These are phyloP conservation scores for Choristoneura rosaceana DNA, from an alignment of 2,888 invertebrate genomes.

Conservation along the genomic window DNA sequence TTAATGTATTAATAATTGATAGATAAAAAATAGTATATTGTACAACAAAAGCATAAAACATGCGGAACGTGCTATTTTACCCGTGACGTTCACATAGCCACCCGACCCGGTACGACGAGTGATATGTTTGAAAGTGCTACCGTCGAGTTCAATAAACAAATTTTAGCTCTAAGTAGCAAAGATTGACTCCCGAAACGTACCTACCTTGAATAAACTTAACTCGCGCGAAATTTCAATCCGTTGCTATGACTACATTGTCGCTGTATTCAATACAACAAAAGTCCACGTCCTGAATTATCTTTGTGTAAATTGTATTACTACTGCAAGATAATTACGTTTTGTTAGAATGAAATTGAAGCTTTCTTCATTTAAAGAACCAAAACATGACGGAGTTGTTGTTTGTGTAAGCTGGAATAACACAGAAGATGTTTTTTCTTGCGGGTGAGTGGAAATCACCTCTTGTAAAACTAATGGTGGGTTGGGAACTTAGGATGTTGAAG, in stretches of 20 bases:
- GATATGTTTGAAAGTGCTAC: too few relatives aligned
- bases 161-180: too few relatives aligned
- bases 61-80: too few relatives aligned
- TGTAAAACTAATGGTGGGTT: too few relatives aligned
- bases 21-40: too few relatives aligned
- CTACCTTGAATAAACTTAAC: too few relatives aligned
- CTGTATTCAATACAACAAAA: not conserved
- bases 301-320: not conserved
- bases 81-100: not conserved
- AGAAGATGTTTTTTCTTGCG: slow-evolving; percentile 96
- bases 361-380: slow-evolving; percentile 90
- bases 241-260: slow-evolving; percentile 17
- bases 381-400: slow-evolving; percentile 92
- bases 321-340: not conserved
- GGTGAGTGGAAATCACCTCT: slow-evolving; percentile 81
- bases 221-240: slow-evolving; percentile 18
- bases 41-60: too few relatives aligned
- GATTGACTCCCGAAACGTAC: too few relatives aligned
- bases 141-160: too few relatives aligned
- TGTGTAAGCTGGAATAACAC: slow-evolving; percentile 97
- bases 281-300: too few relatives aligned
- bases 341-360: slow-evolving; percentile 92
- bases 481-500: too few relatives aligned
- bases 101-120: not conserved
- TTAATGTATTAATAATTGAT: too few relatives aligned